Conservation (phyloP, 2,888 invertebrate genomes). For the Drosophila diplacantha region DNA sequence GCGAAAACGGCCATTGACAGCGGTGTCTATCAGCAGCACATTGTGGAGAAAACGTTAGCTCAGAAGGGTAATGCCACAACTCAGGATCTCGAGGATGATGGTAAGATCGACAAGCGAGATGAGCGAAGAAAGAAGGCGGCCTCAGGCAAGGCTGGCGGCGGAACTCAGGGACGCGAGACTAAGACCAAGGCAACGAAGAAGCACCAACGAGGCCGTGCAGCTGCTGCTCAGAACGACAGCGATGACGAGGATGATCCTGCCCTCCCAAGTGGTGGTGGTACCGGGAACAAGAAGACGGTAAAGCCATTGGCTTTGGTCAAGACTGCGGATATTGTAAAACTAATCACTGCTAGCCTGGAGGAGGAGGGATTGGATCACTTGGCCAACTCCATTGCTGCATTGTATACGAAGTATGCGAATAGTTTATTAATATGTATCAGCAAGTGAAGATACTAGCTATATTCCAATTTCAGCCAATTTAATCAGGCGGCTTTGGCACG, state of each 20-base stretch:
- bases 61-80: constrained; percentile 49
- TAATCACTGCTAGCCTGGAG: constrained; percentile 81
- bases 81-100: constrained; percentile 75
- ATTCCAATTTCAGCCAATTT: constrained; percentile 78
- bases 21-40: constrained; percentile 86
- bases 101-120: constrained; percentile 85
- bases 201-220: constrained; percentile 81
- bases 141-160: constrained; percentile 93
- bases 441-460: too few species aligned
- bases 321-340: constrained; percentile 83
- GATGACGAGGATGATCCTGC: constrained; percentile 82
- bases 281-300: constrained; percentile 75
- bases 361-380: constrained; percentile 87
- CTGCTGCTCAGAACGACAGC: constrained; percentile 78
- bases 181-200: constrained; percentile 96
- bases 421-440: too few species aligned
- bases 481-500: constrained; percentile 83
- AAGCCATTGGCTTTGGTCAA: constrained; percentile 82
- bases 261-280: constrained; percentile 61
- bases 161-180: constrained; percentile 94
- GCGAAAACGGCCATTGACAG: constrained; percentile 84
- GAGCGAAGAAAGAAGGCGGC: constrained; percentile 92
- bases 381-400: constrained; percentile 82
- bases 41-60: constrained; percentile 83
- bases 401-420: constrained; percentile 82